These are phyloP conservation scores for Pissodes strobi DNA, from an alignment of 1,140 invertebrate genomes.

Conservation along the genomic window DNA sequence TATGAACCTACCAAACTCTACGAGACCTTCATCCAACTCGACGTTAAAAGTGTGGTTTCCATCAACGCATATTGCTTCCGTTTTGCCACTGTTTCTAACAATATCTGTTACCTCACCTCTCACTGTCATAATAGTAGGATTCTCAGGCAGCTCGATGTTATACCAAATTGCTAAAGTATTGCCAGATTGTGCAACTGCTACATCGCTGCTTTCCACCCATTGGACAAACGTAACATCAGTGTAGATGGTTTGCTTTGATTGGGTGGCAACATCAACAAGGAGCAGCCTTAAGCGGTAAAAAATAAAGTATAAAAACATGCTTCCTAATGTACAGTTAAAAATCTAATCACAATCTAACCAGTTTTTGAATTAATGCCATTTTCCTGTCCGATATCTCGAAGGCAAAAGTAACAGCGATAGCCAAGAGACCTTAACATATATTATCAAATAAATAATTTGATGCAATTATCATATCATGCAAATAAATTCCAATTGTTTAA, in stretches of 20 bases:
- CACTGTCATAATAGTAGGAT: slow-evolving; percentile 74
- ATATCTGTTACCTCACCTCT: slow-evolving; percentile 85
- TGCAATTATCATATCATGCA: no score
- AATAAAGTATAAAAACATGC: no score
- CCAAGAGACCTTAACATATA: no score
- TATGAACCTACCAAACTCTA: slow-evolving; percentile 80
- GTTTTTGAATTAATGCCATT: no score
- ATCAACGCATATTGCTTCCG: slow-evolving; percentile 75
- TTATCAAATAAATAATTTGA: no score
- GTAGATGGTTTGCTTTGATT: slow-evolving; percentile 61
- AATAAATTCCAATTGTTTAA: no score
- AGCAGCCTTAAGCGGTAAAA: no score
- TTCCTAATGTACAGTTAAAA: no score
- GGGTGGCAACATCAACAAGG: slow-evolving; percentile 66
- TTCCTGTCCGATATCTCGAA: no score
- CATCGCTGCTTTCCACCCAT: slow-evolving; percentile 96
- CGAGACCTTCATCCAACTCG: slow-evolving; percentile 83
- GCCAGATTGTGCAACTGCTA: slow-evolving; percentile 92
- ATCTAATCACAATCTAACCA: no score
- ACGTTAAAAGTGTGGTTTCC: slow-evolving; percentile 66
- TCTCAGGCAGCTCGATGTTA: slow-evolving; percentile 88
- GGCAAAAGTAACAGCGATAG: no score
- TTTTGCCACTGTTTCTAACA: slow-evolving; percentile 69
- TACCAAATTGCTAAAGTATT: slow-evolving; percentile 94
- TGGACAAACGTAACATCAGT: slow-evolving; percentile 75